Conservation (phyloP, 2,797 vertebrate genomes). For the Poecile montanus region DNA sequence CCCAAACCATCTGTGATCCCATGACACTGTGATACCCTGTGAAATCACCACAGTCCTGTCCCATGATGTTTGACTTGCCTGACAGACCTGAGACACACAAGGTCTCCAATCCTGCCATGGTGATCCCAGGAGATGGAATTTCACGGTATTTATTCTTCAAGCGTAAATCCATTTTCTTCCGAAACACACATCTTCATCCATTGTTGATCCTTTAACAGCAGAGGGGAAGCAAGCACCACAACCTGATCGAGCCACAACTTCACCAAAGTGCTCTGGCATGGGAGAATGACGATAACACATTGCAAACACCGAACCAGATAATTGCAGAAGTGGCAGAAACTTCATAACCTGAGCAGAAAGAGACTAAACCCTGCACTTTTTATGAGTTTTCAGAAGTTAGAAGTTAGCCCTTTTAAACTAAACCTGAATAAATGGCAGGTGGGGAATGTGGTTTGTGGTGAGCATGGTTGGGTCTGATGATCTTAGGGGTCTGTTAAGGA, state of each 20-base stretch:
- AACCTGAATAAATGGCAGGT: not conserved
- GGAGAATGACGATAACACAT: not conserved
- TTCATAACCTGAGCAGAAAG: not conserved
- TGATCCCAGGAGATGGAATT: not conserved
- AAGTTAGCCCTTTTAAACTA: not conserved
- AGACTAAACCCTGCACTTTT: not conserved
- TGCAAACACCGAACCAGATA: not conserved
- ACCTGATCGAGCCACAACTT: not conserved
- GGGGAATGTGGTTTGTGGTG: rapidly evolving
- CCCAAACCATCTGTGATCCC: not conserved
- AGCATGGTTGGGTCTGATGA: not conserved
- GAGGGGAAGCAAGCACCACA: not conserved
- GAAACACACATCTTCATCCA: not conserved
- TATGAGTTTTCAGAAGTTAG: not conserved
- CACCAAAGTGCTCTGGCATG: rapidly evolving
- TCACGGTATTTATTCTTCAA: not conserved
- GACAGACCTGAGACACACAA: not conserved
- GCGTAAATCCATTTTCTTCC: not conserved
- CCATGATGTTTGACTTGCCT: not conserved
- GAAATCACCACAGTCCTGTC: not conserved
- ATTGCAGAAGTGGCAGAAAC: not conserved
- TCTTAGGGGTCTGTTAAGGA: not conserved
- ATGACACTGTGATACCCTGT: not conserved
- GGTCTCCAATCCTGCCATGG: not conserved
- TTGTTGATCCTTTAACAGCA: not conserved